These are phyloP conservation scores for Holotrichia oblita DNA, from an alignment of 1,140 invertebrate species.

Conservation along the genomic window DNA sequence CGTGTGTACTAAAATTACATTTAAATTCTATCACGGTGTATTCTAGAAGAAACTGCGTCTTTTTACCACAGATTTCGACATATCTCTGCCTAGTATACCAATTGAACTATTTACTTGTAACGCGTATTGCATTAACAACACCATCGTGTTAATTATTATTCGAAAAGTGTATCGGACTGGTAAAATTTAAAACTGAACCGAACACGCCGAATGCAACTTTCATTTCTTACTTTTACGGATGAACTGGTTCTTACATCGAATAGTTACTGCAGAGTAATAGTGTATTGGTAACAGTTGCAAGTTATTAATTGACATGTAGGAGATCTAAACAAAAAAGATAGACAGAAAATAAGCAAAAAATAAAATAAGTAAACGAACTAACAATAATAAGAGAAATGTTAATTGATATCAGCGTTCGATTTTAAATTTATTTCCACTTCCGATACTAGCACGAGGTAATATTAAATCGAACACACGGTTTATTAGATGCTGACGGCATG, in stretches of 20 bases:
- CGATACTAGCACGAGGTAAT: not conserved
- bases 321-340: not conserved
- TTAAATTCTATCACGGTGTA: not conserved
- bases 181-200: slow-evolving; percentile 34
- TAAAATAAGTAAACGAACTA: too few relatives aligned
- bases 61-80: not conserved
- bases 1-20: too few relatives aligned
- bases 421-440: not conserved
- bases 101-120: slow-evolving; percentile 4
- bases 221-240: slow-evolving; percentile 36
- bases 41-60: not conserved
- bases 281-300: not conserved
- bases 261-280: not conserved
- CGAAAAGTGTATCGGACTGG: slow-evolving; percentile 4
- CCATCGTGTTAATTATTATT: not conserved
- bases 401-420: not conserved
- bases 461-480: not conserved
- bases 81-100: not conserved
- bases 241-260: slow-evolving; percentile 6
- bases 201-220: not conserved
- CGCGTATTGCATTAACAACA: not conserved
- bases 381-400: not conserved
- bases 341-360: not conserved
- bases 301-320: not conserved
- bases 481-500: not conserved